Evolutionary conservation across 64 coral and sea anemone genomes (phyloP).

Genomic region (Hydrozoanthus tunicans): DNA sequence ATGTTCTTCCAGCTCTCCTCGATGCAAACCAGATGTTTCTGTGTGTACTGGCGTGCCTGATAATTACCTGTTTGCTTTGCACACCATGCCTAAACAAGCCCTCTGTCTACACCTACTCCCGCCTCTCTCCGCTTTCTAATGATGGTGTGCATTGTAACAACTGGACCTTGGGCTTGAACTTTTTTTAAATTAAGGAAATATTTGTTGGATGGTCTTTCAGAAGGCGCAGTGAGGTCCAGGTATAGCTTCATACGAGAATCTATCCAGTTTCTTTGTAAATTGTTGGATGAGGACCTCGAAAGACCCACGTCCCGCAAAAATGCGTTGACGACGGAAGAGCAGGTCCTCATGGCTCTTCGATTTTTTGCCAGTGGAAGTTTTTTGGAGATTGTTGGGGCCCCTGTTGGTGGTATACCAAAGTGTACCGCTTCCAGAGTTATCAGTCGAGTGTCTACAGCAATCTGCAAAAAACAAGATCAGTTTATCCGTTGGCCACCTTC

Average conservation of each 20-base stretch:
- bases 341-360: neutral
- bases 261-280: conserved; percentile 19
- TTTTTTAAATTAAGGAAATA: conserved; percentile 22
- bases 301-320: neutral
- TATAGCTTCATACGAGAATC: conserved; percentile 21
- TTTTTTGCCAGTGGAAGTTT: conserved; percentile 42
- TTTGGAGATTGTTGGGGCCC: conserved; percentile 40
- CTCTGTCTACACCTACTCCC: too few relatives aligned
- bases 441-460: neutral
- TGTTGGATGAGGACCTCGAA: conserved; percentile 10
- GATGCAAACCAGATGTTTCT: too few relatives aligned
- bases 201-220: conserved; percentile 23
- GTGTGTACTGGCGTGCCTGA: too few relatives aligned
- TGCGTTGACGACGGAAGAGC: neutral
- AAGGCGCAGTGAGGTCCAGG: conserved; percentile 22
- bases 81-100: too few relatives aligned
- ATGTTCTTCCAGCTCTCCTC: too few relatives aligned
- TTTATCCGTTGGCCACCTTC: neutral
- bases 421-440: neutral
- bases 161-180: too few relatives aligned
- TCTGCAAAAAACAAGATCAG: neutral
- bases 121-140: too few relatives aligned
- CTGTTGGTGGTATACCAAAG: conserved; percentile 32
- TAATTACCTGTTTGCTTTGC: too few relatives aligned
- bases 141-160: too few relatives aligned